These are phyloP conservation scores for Holothuria leucospilota DNA, from an alignment of 53 echinoderm and acorn worm species.

Conservation along the genomic window DNA sequence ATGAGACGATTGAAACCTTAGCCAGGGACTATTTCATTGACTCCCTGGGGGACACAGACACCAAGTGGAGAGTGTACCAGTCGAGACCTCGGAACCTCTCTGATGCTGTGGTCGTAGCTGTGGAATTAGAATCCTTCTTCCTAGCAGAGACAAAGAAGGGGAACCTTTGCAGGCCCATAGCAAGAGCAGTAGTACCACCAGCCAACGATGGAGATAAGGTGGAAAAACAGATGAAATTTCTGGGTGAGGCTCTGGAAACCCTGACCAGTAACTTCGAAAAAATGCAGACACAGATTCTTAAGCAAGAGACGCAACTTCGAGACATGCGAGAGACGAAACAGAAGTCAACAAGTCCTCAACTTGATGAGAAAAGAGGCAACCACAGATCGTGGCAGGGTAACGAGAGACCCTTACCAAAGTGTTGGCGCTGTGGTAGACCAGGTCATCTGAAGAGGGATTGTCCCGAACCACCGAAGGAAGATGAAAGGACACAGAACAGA, in stretches of 20 bases:
- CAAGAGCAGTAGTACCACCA: not conserved
- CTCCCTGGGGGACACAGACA: too few relatives aligned
- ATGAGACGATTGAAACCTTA: too few relatives aligned
- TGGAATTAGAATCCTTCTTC: conserved; percentile 10
- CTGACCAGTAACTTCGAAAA: conserved; percentile 14
- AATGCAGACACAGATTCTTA: not conserved
- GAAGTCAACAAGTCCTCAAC: not conserved
- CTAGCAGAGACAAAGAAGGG: conserved; percentile 29
- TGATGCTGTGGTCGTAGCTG: too few relatives aligned
- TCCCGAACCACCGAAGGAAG: conserved; percentile 6
- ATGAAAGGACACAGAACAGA: not conserved
- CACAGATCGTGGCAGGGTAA: not conserved
- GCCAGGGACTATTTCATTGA: too few relatives aligned
- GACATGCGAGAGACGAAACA: not conserved
- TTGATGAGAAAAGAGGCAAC: not conserved
- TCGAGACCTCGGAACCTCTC: too few relatives aligned
- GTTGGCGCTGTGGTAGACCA: conserved; percentile 39
- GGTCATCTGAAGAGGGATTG: conserved; percentile 3
- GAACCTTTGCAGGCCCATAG: conserved; percentile 1
- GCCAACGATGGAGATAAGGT: too few relatives aligned
- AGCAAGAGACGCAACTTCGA: not conserved
- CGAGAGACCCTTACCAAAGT: not conserved
- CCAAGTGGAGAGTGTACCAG: too few relatives aligned
- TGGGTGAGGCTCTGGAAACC: not conserved
- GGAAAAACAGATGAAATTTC: not conserved